Base-by-base conservation (phyloP, 1,140 invertebrate species). In the Drosophila lacteicornis region DNA sequence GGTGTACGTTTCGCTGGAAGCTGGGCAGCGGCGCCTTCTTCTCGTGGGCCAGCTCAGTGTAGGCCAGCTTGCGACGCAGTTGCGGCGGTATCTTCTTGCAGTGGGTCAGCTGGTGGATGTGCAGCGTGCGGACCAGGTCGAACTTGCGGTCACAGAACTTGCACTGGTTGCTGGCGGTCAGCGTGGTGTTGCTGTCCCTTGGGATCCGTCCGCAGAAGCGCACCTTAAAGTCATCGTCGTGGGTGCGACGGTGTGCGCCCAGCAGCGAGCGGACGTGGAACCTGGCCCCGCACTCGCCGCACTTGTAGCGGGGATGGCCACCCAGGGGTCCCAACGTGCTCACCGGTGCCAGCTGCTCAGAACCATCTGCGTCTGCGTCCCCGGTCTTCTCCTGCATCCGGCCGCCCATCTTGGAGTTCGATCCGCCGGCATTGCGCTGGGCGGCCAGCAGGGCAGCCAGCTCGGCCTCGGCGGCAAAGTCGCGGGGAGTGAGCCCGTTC, bases 71-170 rank as follows among this genome's bases (percentile, higher is more conserved):
- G 60, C 85, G 85, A 1, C 81, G 75, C 58, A 66, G 56, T 55
- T 85, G 79, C 8, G 86, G 86, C 17, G 85, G 57, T 22, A 90
- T 90, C 55, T 90, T 85, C 45, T 63, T 85, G 75, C 85, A 90
- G 40, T 90, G 65, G 51, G 67, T 59, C 75, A 90, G 12, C 58
- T 75, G 85, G 17, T 90, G 85, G 22, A 90, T 90, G 57, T 78
- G 85, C 38, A 90, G 38, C 0, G 85, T 88, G 8, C 85, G 85
- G n/a, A 85, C 85, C 36, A 90, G 42, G 9, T 85, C 79, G 19
- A 90, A 90, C 11, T 33, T 56, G 13, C 85, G 85, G 59, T 90
- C 85, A n/a, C 85, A 90, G 50, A 68, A 85, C 36, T 82, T 85
- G 55, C 85, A 90, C 49, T 67, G 65, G 3, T 79, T 79, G 15